Evolutionary conservation across 2,797 vertebrate genomes (phyloP), one percentile per base, ranked within the genome.

Genomic region (Mormyrus proboscirostris): DNA sequence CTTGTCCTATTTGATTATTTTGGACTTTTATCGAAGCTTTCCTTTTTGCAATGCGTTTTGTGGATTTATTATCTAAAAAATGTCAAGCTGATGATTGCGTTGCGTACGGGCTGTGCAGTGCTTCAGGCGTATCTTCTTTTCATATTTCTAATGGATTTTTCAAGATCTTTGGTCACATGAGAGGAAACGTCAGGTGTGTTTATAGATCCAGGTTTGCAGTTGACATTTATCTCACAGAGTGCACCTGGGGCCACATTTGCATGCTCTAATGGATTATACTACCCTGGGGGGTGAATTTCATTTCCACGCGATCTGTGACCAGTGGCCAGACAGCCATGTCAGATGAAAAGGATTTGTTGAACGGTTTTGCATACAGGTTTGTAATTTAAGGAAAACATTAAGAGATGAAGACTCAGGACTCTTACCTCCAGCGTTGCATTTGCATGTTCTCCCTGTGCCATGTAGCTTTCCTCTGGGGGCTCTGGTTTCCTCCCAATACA

Each of bases 231-330:
- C 69, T 83, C 33, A 1, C 38, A n/a, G 51, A 44, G 69, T 44
- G 88, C 88, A 88, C 88, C 88, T 88, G 73, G 50, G 73, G 73
- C 38, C 38, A 59, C 55, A 38, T 88, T 83, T 88, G 73, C 88
- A 88, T 83, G 88, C 50, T 83, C 51, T 88, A 79, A 88, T 88
- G 51, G 69, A 41, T 88, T 83, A 47, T 57, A 55, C 51, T 83
- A 73, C 51, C 2, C 38, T 22, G 38, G 25, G 38, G 16, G 73
- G 29, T 51, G 53, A 44, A 76, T 82, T 22, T 33, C 16, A 25
- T 88, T 33, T 55, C n/a, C 51, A 76, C n/a, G 5, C n/a, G 47
- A 50, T 55, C 50, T 55, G 69, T 22, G 33, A 50, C 88, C 53
- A 55, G 50, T 59, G 73, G 47, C 53, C 10, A 51, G 62, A 79